These are phyloP conservation scores for Misgurnus anguillicaudatus DNA, from an alignment of 2,113 vertebrate genomes.

Conservation along the genomic window DNA sequence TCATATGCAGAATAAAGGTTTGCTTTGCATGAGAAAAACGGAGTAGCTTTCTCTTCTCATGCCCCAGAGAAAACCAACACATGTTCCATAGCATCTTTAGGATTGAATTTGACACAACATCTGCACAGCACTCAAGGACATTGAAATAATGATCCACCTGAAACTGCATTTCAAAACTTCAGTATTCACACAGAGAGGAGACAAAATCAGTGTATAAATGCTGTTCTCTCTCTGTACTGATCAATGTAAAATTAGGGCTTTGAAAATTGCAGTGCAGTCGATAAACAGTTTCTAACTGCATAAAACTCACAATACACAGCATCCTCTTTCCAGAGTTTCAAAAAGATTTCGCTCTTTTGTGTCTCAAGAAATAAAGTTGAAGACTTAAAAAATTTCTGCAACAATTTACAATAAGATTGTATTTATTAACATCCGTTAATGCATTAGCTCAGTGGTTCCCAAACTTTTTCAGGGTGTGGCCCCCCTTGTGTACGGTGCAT, in stretches of 20 bases:
- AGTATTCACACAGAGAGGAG: background rate
- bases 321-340: constrained; percentile 27
- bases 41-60: background rate
- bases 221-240: constrained; percentile 42
- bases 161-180: constrained; percentile 5
- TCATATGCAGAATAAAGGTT: background rate
- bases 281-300: constrained; percentile 53
- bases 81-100: background rate
- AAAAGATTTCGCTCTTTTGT: constrained; percentile 21
- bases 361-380: constrained; percentile 26
- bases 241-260: constrained; percentile 50
- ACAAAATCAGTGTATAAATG: constrained; percentile 44
- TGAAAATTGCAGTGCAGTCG: constrained; percentile 34
- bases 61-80: background rate
- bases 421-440: too few species aligned
- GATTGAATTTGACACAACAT: background rate
- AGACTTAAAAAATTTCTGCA: background rate
- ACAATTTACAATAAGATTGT: background rate
- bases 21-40: background rate
- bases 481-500: too few species aligned
- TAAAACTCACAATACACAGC: constrained; percentile 43
- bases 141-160: background rate
- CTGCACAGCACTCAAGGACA: background rate
- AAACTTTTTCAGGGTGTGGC: too few species aligned
- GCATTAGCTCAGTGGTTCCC: too few species aligned